Percentiles rank a stretch among this genome's conserved stretches.
Conservation (phyloP, 2,113 vertebrate genomes). For the Taxidea taxus region DNA sequence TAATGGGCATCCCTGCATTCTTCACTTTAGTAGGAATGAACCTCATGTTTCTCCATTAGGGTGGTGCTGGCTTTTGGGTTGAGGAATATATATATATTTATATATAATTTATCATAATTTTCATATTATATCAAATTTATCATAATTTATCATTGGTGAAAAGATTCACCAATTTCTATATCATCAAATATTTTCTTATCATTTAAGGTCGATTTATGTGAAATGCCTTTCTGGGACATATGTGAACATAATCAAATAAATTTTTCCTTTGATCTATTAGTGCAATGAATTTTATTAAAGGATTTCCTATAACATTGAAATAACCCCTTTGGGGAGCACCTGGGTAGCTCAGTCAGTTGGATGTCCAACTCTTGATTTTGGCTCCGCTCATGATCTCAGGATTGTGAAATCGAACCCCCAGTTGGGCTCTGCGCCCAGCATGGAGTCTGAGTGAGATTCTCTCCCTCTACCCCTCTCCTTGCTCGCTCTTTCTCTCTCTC, state of each 20-base stretch:
- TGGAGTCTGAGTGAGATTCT: background rate
- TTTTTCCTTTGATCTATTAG: background rate
- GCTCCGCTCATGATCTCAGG: too few relatives aligned
- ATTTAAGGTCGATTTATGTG: background rate
- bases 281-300: background rate
- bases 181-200: background rate
- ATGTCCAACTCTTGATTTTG: too few relatives aligned
- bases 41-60: background rate
- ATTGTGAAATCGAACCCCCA: too few relatives aligned
- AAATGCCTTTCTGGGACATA: background rate
- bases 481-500: background rate
- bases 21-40: background rate
- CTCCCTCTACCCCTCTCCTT: background rate
- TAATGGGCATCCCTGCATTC: background rate
- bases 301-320: constrained; percentile 2
- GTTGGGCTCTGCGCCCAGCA: too few relatives aligned
- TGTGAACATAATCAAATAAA: background rate
- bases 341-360: too few relatives aligned
- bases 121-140: too few relatives aligned
- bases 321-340: too few relatives aligned
- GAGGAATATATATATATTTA: background rate
- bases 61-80: background rate
- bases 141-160: too few relatives aligned
- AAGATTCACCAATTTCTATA: background rate
- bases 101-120: too few relatives aligned